Evolutionary conservation across 2,797 vertebrate species (phyloP).

Genomic region (Diplodus sargus): DNA sequence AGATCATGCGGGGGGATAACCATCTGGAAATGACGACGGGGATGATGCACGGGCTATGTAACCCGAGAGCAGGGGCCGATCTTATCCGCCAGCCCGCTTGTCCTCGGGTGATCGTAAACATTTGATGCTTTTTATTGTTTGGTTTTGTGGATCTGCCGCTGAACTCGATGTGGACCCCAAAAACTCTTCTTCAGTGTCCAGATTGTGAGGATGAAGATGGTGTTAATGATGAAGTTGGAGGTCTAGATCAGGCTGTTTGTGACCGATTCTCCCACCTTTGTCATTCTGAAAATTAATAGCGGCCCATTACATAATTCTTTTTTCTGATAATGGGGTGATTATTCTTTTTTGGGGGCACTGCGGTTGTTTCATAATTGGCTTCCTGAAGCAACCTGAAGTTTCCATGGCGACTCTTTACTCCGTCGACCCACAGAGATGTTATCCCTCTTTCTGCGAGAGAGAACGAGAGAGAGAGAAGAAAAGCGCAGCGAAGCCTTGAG

Average conservation of each 20-base stretch:
- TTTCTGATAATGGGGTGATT: slow-evolving; percentile 16
- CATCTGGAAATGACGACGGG: slow-evolving; percentile 65
- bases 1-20: slow-evolving; percentile 52
- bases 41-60: slow-evolving; percentile 59
- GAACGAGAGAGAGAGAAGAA: background rate
- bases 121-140: slow-evolving; percentile 25
- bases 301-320: slow-evolving; percentile 10
- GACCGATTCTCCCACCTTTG: background rate
- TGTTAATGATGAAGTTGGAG: background rate
- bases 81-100: slow-evolving; percentile 42
- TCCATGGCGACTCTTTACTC: slow-evolving; percentile 69
- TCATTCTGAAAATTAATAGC: slow-evolving; percentile 28
- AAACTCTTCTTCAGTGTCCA: background rate
- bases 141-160: background rate
- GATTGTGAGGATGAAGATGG: background rate
- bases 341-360: slow-evolving; percentile 19
- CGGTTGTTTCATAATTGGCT: slow-evolving; percentile 53
- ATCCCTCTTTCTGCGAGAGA: slow-evolving; percentile 18
- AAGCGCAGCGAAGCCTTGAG: background rate
- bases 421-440: slow-evolving; percentile 49
- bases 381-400: slow-evolving; percentile 65
- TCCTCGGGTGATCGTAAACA: slow-evolving; percentile 41
- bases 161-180: background rate
- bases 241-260: background rate
- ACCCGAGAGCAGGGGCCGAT: slow-evolving; percentile 56